A percentile compares a stretch with the other conserved stretches of the same genome.
These are phyloP conservation scores for Lethocerus indicus DNA, from an alignment of 1,140 invertebrate genomes.

Conservation along the genomic window DNA sequence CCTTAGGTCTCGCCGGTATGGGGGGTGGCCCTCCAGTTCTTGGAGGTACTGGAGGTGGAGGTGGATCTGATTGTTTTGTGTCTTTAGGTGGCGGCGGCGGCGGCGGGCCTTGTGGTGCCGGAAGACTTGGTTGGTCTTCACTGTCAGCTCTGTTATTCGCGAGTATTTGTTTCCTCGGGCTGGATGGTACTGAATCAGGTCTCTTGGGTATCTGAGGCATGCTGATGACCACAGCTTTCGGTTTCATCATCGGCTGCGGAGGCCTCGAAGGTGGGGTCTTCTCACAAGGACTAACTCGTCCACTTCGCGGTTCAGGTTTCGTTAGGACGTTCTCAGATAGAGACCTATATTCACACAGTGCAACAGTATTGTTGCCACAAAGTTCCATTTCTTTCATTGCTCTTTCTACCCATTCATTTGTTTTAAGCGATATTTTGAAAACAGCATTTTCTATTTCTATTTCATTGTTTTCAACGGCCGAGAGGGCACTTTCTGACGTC, in stretches of 20 bases:
- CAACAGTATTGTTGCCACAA: conserved; percentile 12
- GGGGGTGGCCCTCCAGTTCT: no score
- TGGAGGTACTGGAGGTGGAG: conserved; percentile 9
- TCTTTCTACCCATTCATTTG: conserved; percentile 1
- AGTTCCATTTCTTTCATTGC: conserved; percentile 6
- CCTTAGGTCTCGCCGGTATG: no score
- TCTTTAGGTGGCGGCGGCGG: conserved; percentile 10
- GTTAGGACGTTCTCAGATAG: not conserved
- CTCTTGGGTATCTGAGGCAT: conserved; percentile 1
- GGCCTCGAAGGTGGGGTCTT: conserved; percentile 3
- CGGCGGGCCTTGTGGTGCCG: conserved; percentile 8
- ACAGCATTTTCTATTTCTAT: conserved; percentile 2
- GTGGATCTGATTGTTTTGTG: no score
- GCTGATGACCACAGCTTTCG: not conserved
- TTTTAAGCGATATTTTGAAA: conserved; percentile 8
- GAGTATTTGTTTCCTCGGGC: no score
- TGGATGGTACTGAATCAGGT: not conserved
- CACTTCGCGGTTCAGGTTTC: not conserved
- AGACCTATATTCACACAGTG: conserved; percentile 8
- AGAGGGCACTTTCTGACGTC: conserved; percentile 65
- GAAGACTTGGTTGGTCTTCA: conserved; percentile 2
- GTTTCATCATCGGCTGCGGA: conserved; percentile 2
- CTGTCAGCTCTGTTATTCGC: not conserved
- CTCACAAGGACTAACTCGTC: not conserved
- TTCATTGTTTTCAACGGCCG: conserved; percentile 36